Base-by-base conservation (phyloP, 2,888 invertebrate genomes). In the Sinohyriopsis cumingii region DNA sequence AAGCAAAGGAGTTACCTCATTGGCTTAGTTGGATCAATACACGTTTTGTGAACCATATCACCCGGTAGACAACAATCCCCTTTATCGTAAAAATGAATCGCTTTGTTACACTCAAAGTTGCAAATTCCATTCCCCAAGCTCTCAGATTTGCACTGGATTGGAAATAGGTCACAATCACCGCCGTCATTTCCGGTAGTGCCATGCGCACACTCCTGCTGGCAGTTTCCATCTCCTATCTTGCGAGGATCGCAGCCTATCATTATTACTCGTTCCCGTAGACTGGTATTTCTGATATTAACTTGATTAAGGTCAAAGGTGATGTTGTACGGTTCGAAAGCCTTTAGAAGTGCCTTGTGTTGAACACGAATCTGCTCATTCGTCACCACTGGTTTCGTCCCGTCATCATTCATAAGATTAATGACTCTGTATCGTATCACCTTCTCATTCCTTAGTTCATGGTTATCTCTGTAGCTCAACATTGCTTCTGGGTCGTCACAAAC, bases 401-500 rank as follows among this genome's bases (percentile, higher is more conserved):
- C 82, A 62, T 83, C 80, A 59, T 85, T 80, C 69, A 78, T 74
- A 18, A 88, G 69, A 72, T 87, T 87, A 7, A 88, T 71, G 1
- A 88, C 77, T 59, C 84, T 74, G 70, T 86, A 87, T 28, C 77
- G 76, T 18, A 87, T 61, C n/a, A 66, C 72, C 69, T 87, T 87
- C 59, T 63, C 55, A n/a, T 64, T 65, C 7, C 82, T 71, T 15
- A 87, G 69, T 9, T 79, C 72, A 22, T 67, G 22, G 65, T 83
- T 73, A 7, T 68, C 63, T 12, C 75, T 45, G 69, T 87, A 88
- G 69, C 82, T 84, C 24, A 71, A 61, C 3, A 84, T 75, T 2
- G 85, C 78, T 28, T 82, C 79, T 57, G 88, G 87, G 70, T 87
- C 83, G 72, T 88, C 88, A 70, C 88, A 88, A 3, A 86, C 80